phyloP scores from a whole-genome alignment of 2,113 vertebrate genomes.

The Lophura nycthemera region DNA sequence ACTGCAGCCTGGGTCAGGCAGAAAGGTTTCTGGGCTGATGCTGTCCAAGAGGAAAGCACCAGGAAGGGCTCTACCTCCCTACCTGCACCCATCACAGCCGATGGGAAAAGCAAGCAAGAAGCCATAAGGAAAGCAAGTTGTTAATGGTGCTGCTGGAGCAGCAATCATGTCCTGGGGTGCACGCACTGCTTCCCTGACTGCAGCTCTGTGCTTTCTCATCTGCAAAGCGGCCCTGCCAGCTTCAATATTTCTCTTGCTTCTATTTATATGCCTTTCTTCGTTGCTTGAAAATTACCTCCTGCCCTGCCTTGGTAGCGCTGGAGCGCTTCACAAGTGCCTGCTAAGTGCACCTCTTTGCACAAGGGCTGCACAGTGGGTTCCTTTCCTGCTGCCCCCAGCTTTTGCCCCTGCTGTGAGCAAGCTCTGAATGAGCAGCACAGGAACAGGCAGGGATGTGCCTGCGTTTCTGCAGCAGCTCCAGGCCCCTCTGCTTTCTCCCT shows the following conservation, averaged over 20 bases:
- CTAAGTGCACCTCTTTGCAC: no score
- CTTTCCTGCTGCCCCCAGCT: background rate
- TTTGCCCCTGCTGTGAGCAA: background rate
- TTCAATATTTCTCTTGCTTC: background rate
- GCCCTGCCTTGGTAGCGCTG: background rate
- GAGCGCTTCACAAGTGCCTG: accelerated
- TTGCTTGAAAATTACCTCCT: background rate
- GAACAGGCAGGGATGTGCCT: background rate
- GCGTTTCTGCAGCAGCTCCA: accelerated
- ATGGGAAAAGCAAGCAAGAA: accelerated
- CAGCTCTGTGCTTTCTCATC: background rate
- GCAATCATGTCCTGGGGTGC: background rate
- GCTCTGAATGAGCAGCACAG: accelerated
- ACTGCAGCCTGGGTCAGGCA: accelerated
- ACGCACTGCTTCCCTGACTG: accelerated
- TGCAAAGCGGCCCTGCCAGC: background rate
- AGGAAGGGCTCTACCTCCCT: accelerated
- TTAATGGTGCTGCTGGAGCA: background rate
- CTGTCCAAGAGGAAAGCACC: background rate
- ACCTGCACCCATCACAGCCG: accelerated
- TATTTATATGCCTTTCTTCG: background rate
- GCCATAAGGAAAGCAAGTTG: background rate
- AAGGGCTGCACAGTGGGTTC: background rate
- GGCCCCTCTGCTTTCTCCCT: background rate
- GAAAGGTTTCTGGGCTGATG: accelerated